Percentiles rank a stretch among this genome's conserved stretches.
These are phyloP conservation scores for Leptinotarsa rubiginosa DNA, from an alignment of 2,888 invertebrate species.

Conservation along the genomic window DNA sequence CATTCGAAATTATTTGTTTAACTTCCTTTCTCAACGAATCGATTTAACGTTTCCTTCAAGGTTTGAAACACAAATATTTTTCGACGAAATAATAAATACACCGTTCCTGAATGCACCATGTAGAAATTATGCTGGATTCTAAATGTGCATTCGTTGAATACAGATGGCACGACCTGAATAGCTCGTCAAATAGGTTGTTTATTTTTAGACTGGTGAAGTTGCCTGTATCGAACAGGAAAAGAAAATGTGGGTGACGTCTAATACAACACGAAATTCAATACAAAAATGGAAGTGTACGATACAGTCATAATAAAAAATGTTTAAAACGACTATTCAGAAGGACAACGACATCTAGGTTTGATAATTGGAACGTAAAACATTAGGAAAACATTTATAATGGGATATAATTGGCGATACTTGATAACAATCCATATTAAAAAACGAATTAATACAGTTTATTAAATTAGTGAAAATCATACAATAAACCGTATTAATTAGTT, in stretches of 20 bases:
- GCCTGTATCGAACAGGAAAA: conserved; percentile 1
- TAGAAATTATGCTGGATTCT: conserved; percentile 15
- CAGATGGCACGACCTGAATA: conserved; percentile 18
- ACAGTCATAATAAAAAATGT: too few relatives aligned
- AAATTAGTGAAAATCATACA: too few relatives aligned
- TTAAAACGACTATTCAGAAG: too few relatives aligned
- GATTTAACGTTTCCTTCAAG: conserved; percentile 14
- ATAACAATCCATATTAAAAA: too few relatives aligned
- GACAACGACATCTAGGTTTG: too few relatives aligned
- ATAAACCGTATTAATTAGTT: too few relatives aligned
- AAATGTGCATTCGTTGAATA: conserved; percentile 13
- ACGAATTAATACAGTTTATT: too few relatives aligned
- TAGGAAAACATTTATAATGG: too few relatives aligned
- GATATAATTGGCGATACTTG: too few relatives aligned
- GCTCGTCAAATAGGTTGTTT: conserved; percentile 13
- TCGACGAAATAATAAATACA: conserved; percentile 9
- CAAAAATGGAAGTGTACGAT: not conserved
- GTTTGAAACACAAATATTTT: conserved; percentile 6
- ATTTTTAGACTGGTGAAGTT: not conserved
- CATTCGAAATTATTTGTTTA: conserved; percentile 15
- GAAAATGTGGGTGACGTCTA: not conserved
- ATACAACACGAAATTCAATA: not conserved
- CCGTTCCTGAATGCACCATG: not conserved
- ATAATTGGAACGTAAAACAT: too few relatives aligned
- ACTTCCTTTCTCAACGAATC: conserved; percentile 13